phyloP scores from a whole-genome alignment of 2,888 invertebrate species.

The Antheraea yamamai region DNA sequence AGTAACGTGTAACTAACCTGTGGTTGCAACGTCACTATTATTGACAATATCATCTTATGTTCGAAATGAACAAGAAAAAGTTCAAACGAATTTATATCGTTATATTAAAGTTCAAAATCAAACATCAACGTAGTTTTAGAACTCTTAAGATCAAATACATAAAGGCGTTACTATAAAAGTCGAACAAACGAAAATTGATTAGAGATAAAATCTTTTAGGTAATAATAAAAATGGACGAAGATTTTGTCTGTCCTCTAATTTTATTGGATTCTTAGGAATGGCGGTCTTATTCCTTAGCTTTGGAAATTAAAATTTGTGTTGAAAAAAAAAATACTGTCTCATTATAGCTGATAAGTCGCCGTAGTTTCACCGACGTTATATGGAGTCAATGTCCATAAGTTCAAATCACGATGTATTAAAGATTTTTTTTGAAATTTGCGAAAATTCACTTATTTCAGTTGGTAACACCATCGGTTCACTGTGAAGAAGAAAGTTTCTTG shows the following conservation, averaged over 20 bases:
- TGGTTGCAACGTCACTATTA: no score
- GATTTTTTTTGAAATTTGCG: no score
- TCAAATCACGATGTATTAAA: no score
- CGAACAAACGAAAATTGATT: not conserved
- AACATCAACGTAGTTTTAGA: not conserved
- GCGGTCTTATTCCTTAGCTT: not conserved
- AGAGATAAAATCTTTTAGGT: not conserved
- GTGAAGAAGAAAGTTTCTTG: no score
- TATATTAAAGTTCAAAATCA: not conserved
- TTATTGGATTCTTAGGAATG: not conserved
- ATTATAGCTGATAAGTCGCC: no score
- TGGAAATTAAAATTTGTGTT: not conserved
- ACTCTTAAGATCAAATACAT: not conserved
- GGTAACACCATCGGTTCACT: no score
- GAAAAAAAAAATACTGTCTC: not conserved
- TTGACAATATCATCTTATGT: not conserved
- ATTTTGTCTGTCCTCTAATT: not conserved
- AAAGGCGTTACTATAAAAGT: not conserved
- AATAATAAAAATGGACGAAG: not conserved
- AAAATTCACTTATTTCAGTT: no score
- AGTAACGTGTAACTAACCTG: no score
- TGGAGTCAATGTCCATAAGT: no score
- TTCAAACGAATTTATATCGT: not conserved
- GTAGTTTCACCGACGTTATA: not conserved
- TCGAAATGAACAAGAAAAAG: not conserved